Percentiles rank a stretch among this genome's conserved stretches.
These are phyloP conservation scores for Athene cunicularia DNA, from an alignment of 2,113 vertebrate species.

Conservation along the genomic window DNA sequence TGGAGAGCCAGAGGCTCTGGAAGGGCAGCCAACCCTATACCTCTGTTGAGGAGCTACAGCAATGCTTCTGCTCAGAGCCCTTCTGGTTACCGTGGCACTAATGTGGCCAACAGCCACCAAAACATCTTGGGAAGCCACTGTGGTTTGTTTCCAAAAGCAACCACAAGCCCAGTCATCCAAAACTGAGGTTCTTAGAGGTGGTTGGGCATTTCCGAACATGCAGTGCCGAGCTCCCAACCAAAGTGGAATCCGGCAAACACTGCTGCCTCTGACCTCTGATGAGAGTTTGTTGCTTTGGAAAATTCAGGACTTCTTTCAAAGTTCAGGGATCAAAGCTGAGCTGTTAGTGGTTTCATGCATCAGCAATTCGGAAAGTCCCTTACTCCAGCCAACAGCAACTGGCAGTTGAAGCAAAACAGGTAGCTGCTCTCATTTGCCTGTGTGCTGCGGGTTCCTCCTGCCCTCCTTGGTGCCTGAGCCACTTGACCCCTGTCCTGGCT, in stretches of 20 bases:
- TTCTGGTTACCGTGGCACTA: background rate
- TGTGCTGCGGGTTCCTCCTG: fast-evolving
- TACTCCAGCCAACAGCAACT: background rate
- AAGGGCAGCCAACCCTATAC: background rate
- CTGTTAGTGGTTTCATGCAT: constrained; percentile 16
- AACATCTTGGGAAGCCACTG: background rate
- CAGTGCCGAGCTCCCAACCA: fast-evolving
- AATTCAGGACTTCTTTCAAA: constrained; percentile 11
- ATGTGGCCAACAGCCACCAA: background rate
- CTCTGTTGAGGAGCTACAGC: background rate
- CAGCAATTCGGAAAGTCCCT: background rate
- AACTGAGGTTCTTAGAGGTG: background rate
- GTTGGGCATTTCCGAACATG: background rate
- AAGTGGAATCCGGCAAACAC: background rate
- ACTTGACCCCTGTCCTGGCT: fast-evolving
- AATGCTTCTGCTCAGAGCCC: background rate
- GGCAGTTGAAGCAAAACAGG: background rate
- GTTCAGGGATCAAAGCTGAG: background rate
- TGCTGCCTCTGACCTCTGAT: background rate
- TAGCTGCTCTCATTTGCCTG: background rate
- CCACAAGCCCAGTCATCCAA: background rate
- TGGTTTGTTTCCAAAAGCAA: background rate
- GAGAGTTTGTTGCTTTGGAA: background rate
- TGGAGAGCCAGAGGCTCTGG: background rate
- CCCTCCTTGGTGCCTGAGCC: fast-evolving